Evolutionary conservation across 2,888 invertebrate genomes (phyloP).

Genomic region (Volucella inanis): DNA sequence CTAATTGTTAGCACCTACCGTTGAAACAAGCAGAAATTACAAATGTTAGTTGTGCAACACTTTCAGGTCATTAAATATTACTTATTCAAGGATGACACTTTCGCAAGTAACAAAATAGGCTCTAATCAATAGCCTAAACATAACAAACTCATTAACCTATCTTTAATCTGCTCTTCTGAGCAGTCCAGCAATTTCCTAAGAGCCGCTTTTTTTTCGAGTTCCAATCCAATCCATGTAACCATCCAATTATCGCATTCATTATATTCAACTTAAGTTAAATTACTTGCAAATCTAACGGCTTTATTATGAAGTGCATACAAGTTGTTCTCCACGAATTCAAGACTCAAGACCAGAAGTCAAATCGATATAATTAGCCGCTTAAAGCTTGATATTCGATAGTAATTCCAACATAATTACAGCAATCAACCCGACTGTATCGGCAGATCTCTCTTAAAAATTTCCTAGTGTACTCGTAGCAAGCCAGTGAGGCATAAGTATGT

Average conservation of each 20-base stretch:
- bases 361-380: constrained; percentile 15
- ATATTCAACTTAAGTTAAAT: constrained; percentile 5
- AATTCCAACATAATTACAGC: constrained; percentile 7
- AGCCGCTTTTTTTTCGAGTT: no score
- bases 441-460: constrained; percentile 1
- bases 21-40: no score
- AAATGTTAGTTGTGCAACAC: no score
- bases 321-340: not conserved
- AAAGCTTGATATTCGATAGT: constrained; percentile 23
- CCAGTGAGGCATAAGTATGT: not conserved
- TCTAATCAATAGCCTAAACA: no score
- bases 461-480: constrained; percentile 11
- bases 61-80: no score
- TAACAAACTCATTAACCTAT: no score
- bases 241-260: constrained; percentile 18
- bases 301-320: not conserved
- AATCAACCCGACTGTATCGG: not conserved
- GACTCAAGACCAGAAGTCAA: constrained; percentile 24
- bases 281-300: not conserved
- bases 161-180: no score
- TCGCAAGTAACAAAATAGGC: no score
- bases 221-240: not conserved
- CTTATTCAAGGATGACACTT: no score
- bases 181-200: no score
- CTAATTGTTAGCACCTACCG: no score